Evolutionary conservation across 1,140 invertebrate species (phyloP).

Genomic region (Calliphora vicina): DNA sequence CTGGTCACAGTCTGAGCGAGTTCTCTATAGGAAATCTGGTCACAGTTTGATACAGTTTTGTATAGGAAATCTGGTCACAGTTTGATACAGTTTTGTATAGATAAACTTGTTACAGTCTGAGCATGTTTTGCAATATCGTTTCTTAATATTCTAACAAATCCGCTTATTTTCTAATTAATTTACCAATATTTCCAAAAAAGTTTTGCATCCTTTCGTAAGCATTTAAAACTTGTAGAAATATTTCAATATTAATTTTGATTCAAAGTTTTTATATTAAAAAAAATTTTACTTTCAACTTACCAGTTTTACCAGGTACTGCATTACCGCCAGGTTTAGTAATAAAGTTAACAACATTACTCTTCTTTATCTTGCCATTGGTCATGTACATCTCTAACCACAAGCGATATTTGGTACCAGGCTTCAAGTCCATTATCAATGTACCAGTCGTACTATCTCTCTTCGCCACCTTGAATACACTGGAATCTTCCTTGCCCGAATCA

Average conservation of each 20-base stretch:
- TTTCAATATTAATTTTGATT: not conserved
- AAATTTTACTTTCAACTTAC: slow-evolving; percentile 18
- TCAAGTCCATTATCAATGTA: slow-evolving; percentile 74
- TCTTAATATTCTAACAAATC: no score
- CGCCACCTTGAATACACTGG: slow-evolving; percentile 83
- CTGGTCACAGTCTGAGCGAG: not conserved
- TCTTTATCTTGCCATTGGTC: slow-evolving; percentile 87
- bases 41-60: no score
- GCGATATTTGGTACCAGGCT: slow-evolving; percentile 83
- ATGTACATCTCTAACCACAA: slow-evolving; percentile 88
- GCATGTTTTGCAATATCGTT: no score
- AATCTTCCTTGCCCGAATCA: slow-evolving; percentile 77
- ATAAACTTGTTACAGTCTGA: not conserved
- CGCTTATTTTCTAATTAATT: not conserved
- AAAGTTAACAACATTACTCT: slow-evolving; percentile 86
- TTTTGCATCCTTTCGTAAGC: slow-evolving; percentile 49
- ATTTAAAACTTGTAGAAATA: slow-evolving; percentile 50
- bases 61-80: no score
- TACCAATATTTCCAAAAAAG: slow-evolving; percentile 56
- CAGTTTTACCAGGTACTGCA: slow-evolving; percentile 48
- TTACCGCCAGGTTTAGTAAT: slow-evolving; percentile 80
- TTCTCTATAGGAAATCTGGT: no score
- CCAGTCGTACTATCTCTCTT: slow-evolving; percentile 79
- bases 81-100: not conserved
- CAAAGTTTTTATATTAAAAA: not conserved